phyloP scores from a whole-genome alignment of 2,888 invertebrate species.

The Cinara cedri region DNA sequence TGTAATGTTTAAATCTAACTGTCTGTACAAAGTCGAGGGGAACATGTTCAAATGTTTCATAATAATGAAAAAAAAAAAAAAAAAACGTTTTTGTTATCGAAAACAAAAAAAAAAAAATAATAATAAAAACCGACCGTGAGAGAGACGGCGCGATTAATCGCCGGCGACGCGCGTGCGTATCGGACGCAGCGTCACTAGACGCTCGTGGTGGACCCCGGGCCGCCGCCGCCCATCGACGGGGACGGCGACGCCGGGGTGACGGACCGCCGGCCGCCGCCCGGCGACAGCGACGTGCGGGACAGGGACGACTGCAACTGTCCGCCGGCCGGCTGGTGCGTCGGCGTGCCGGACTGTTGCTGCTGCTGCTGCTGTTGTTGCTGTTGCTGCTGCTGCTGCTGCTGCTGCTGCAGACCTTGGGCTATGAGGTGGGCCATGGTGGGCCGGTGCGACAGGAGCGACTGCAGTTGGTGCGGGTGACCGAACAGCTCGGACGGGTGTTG shows the following conservation, averaged over 20 bases:
- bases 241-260: slow-evolving; percentile 55
- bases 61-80: too few relatives aligned
- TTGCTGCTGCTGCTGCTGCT: slow-evolving; percentile 44
- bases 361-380: slow-evolving; percentile 42
- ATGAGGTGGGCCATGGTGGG: slow-evolving; percentile 65
- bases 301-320: slow-evolving; percentile 44
- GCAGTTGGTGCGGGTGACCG: slow-evolving; percentile 66
- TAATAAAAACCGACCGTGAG: too few relatives aligned
- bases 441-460: slow-evolving; percentile 67
- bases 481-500: slow-evolving; percentile 69
- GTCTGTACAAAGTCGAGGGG: too few relatives aligned
- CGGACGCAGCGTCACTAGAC: slow-evolving; percentile 19
- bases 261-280: slow-evolving; percentile 57
- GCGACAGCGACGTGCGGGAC: slow-evolving; percentile 57
- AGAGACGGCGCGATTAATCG: too few relatives aligned
- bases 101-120: too few relatives aligned
- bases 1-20: too few relatives aligned
- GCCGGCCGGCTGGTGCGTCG: slow-evolving; percentile 38
- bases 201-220: slow-evolving; percentile 56
- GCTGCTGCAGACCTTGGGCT: slow-evolving; percentile 55
- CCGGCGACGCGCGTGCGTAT: too few relatives aligned
- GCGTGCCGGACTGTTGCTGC: not conserved
- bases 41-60: too few relatives aligned
- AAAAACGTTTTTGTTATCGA: too few relatives aligned
- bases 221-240: slow-evolving; percentile 55